Base-by-base conservation (phyloP, 2,797 vertebrate genomes). In the Synanceia verrucosa region DNA sequence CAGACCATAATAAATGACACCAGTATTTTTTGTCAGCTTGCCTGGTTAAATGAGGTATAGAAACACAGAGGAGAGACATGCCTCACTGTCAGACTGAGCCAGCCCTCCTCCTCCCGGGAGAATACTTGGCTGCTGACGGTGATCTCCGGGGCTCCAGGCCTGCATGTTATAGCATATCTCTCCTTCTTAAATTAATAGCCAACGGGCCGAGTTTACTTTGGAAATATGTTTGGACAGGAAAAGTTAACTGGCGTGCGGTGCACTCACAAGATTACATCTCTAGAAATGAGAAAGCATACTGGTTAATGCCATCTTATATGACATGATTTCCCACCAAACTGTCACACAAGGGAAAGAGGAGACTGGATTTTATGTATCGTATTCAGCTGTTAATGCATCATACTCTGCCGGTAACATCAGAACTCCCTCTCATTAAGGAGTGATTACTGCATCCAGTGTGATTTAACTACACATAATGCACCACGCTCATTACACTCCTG, bases 151-250 rank as follows among this genome's bases (percentile, higher is more conserved):
- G 83, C 86, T 79, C 71, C 73, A 81, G 73, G 66, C 57, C 70
- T 82, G 70, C 90, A 79, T 86, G 89, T 87, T 84, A 74, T 51
- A 83, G 82, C 89, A 79, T 72, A 88, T 90, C 85, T 84, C 86
- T 76, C 83, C 56, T 73, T 85, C 73, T 84, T 66, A 82, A 87
- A 89, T 89, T 79, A 86, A 91, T 82, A 87, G 82, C 84, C 84
- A 66, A 75, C 12, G 56, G 83, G 76, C 74, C 57, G 13, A 80
- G 76, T 88, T 88, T 85, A 85, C 83, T 89, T 86, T 83, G 65
- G 81, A 89, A 83, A 88, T 88, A 81, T 77, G 87, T 80, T 87
- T 82, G 79, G 66, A 85, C 82, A 88, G 73, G 80, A 90, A 81
- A 83, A 50, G 70, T 81, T 85, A 51, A 70, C 61, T 65, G 65